Evolutionary conservation across 2,797 vertebrate species (phyloP).

Genomic region (Neosalanx taihuensis): DNA sequence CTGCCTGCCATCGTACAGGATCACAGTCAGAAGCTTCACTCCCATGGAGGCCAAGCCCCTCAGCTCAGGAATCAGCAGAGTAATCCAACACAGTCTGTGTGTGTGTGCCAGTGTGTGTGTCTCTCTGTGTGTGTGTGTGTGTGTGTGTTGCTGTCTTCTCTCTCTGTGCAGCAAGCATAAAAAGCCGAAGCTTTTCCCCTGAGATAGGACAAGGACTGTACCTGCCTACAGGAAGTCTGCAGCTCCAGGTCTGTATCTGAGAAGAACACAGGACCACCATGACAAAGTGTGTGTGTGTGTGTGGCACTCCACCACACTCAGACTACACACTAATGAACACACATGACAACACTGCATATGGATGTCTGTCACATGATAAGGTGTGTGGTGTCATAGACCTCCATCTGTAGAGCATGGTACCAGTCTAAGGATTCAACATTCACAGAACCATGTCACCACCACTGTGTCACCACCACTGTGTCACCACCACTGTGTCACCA

Average conservation of each 20-base stretch:
- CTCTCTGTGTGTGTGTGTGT: neutral
- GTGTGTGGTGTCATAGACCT: too few species aligned
- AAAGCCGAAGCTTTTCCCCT: slow-evolving; percentile 6
- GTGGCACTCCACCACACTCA: neutral
- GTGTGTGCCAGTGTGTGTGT: neutral
- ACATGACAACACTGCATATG: neutral
- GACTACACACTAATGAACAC: neutral
- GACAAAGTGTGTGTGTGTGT: neutral
- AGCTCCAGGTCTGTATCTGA: neutral
- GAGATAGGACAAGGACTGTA: slow-evolving; percentile 9
- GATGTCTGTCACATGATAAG: neutral
- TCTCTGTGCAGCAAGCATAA: slow-evolving; percentile 6
- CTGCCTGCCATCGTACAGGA: slow-evolving; percentile 6
- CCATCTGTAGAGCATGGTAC: too few species aligned
- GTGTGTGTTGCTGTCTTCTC: neutral
- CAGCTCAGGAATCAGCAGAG: neutral
- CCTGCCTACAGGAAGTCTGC: slow-evolving; percentile 8
- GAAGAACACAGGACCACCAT: neutral
- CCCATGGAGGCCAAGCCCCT: neutral
- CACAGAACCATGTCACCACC: too few species aligned
- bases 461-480: too few species aligned
- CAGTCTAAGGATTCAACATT: too few species aligned
- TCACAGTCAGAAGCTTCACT: neutral
- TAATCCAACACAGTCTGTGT: neutral
- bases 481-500: too few species aligned